phyloP scores from a whole-genome alignment of 2,797 vertebrate species.

The Periophthalmus magnuspinnatus region DNA sequence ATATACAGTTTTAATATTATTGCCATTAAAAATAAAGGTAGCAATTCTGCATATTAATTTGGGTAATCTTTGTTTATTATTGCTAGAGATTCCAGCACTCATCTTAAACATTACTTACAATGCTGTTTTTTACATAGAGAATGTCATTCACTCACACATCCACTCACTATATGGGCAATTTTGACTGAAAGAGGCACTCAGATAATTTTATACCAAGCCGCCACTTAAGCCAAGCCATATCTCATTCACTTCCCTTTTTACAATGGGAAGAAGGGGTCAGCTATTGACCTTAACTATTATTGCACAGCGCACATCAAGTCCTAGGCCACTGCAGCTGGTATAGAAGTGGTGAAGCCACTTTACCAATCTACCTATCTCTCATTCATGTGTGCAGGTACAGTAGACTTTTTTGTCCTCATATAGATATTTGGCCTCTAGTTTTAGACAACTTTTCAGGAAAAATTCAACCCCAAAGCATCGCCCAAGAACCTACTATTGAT shows the following conservation, averaged over 20 bases:
- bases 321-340: neutral
- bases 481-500: too few relatives aligned
- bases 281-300: neutral
- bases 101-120: neutral
- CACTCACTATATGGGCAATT: neutral
- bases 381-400: neutral
- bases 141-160: neutral
- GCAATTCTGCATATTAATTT: neutral
- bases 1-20: too few relatives aligned
- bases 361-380: neutral
- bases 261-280: neutral
- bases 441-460: too few relatives aligned
- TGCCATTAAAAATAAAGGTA: too few relatives aligned
- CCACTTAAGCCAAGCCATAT: neutral
- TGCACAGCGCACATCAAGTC: neutral
- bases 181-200: neutral
- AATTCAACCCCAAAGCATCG: too few relatives aligned
- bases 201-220: neutral
- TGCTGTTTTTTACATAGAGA: neutral
- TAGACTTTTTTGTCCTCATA: neutral
- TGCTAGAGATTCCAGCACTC: neutral
- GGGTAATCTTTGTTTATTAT: neutral
- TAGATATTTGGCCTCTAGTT: too few relatives aligned
- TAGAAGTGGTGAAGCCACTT: neutral
- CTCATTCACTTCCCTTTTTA: neutral